Base-by-base conservation (phyloP, 2,797 vertebrate genomes). In the Onychomys leucogaster region DNA sequence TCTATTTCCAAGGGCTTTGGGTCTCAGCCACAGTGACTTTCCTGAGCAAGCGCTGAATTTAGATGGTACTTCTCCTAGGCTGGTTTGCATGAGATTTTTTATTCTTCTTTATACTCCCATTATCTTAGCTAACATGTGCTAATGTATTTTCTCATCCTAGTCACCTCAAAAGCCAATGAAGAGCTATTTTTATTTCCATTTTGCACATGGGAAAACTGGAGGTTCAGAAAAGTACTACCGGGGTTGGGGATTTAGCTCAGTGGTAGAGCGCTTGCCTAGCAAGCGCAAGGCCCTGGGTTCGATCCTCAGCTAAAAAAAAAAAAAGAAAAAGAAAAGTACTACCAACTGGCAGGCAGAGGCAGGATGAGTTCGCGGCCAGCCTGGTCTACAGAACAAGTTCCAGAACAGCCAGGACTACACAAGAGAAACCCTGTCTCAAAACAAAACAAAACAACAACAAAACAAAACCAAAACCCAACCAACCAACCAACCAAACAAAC, bases 1-100 rank as follows among this genome's bases (percentile, higher is more conserved):
- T 97, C 94, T 92, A 87, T 95, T 94, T 96, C 89, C 67, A 94
- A 96, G 93, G 89, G 87, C 91, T 89, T 57, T 97, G 97, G 92
- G 95, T 69, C 82, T 94, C 73, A 61, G 96, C 87, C 84, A 90
- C 59, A 41, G 83, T 57, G 29, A 19, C 49, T 65, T 83, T 82
- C 91, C 46, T 43, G 37, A 91, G 69, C 25, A 78, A 95, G 37
- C 57, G 94, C 59, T 46, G 94, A 69, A 84, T 78, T 6, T 78
- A 77, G 77, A 80, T 7, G 0, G 14, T 37, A 81, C 37, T 73
- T 78, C 52, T 63, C 73, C 32, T 63, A 29, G 43, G 61, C 32
- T 90, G 14, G 55, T 78, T 5, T 67, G 27, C 41, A 43, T 82
- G 73, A 81, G 57, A 25, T 6, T 55, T 9, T 65, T 92, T 34